Evolutionary conservation across 2,888 invertebrate species (phyloP).

Genomic region (Hemicrepidius hirtus): DNA sequence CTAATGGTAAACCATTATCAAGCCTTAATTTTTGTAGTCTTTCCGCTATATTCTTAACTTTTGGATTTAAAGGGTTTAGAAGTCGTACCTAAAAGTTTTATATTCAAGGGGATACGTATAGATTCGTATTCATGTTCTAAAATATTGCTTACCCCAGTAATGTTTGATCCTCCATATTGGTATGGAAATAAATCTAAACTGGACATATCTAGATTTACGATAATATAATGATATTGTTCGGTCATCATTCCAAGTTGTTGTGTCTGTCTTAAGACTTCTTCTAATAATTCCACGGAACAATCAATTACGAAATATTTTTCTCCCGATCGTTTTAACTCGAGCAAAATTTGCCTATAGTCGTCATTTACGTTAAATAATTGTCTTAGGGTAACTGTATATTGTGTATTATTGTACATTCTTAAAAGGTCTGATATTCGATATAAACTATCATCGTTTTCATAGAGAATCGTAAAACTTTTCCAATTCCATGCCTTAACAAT

Average conservation of each 20-base stretch:
- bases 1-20: conserved; percentile 19
- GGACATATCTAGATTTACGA: conserved; percentile 76
- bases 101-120: too few relatives aligned
- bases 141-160: conserved; percentile 72
- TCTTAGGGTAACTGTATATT: conserved; percentile 69
- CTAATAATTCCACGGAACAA: conserved; percentile 72
- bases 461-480: conserved; percentile 91
- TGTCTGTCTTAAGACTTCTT: conserved; percentile 74
- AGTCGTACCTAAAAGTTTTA: conserved; percentile 73
- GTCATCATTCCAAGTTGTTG: conserved; percentile 79
- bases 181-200: conserved; percentile 76
- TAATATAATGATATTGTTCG: conserved; percentile 74
- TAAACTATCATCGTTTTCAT: conserved; percentile 78
- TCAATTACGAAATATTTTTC: conserved; percentile 75
- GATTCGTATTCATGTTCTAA: neutral
- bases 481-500: conserved; percentile 85
- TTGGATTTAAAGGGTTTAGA: conserved; percentile 74
- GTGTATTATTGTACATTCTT: conserved; percentile 71
- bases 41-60: conserved; percentile 20
- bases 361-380: conserved; percentile 67
- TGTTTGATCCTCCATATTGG: conserved; percentile 76
- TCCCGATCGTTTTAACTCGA: conserved; percentile 63
- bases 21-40: conserved; percentile 30
- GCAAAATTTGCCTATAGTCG: conserved; percentile 74
- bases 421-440: conserved; percentile 74